Percentiles rank a stretch among this genome's conserved stretches.
These are phyloP conservation scores for Thymelicus sylvestris DNA, from an alignment of 2,888 invertebrate species.

Conservation along the genomic window DNA sequence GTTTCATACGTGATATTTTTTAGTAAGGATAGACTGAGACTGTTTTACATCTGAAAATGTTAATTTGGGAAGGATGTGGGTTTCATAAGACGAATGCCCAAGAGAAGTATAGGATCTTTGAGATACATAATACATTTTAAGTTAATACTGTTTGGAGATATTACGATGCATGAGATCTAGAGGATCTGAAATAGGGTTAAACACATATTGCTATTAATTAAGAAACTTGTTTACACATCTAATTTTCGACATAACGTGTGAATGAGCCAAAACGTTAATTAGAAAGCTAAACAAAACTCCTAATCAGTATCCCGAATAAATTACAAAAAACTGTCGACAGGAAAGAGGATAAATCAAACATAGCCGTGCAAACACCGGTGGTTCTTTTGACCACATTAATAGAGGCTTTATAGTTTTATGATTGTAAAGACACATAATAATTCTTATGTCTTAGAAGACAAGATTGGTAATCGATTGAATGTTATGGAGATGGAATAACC, in stretches of 20 bases:
- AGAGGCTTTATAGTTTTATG: constrained; percentile 52
- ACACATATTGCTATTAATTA: too few species aligned
- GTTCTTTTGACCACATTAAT: constrained; percentile 74
- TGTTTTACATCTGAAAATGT: too few species aligned
- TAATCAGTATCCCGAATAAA: constrained; percentile 37
- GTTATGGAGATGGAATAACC: constrained; percentile 20
- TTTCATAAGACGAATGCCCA: too few species aligned
- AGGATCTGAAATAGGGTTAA: too few species aligned
- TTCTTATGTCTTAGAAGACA: constrained; percentile 15
- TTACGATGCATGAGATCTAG: too few species aligned
- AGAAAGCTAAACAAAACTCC: constrained; percentile 39
- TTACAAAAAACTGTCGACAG: constrained; percentile 50
- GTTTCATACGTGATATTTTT: too few species aligned
- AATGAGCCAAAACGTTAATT: constrained; percentile 5
- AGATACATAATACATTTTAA: too few species aligned
- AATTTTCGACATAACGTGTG: background rate
- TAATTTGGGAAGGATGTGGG: too few species aligned
- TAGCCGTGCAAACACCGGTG: constrained; percentile 62
- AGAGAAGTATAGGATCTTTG: too few species aligned
- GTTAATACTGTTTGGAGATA: too few species aligned
- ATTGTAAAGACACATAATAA: background rate
- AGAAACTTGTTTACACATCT: background rate
- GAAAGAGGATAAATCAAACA: constrained; percentile 66
- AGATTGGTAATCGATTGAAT: constrained; percentile 20
- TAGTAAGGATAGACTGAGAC: too few species aligned